Percentiles rank a stretch among this genome's conserved stretches.
phyloP scores from a whole-genome alignment of 2,797 vertebrate genomes.

The Anisognathus igniventris region DNA sequence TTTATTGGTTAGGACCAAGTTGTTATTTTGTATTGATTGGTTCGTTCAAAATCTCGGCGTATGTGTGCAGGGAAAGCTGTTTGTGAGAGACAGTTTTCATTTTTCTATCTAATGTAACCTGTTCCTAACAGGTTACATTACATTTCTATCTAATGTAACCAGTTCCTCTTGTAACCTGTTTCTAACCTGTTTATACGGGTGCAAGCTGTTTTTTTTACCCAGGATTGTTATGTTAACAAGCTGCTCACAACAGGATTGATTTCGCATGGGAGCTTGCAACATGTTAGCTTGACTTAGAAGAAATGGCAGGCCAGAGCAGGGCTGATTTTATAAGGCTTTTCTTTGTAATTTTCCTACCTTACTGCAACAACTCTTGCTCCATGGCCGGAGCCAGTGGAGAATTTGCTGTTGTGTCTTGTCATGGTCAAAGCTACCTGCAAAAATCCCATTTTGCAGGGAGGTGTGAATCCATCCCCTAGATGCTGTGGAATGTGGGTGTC shows the following conservation, averaged over 20 bases:
- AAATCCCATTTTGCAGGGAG: not conserved
- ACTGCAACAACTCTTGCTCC: not conserved
- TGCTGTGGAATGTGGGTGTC: not conserved
- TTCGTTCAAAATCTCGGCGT: not conserved
- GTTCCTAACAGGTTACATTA: no score
- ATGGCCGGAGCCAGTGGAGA: not conserved
- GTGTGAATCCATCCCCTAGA: not conserved
- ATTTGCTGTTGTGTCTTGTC: not conserved
- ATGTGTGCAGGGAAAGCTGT: not conserved
- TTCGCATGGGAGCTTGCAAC: not conserved
- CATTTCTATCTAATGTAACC: no score
- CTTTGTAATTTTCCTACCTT: not conserved
- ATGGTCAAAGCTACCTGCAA: not conserved
- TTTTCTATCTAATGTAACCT: not conserved
- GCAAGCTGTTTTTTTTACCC: not conserved
- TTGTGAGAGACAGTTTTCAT: not conserved
- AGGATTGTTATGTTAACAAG: not conserved
- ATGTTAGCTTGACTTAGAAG: not conserved
- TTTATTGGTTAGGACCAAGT: not conserved
- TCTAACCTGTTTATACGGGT: not conserved
- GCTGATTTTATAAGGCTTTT: not conserved
- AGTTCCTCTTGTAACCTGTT: no score
- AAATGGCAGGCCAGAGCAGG: not conserved
- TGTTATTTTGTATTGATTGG: not conserved
- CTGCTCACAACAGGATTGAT: not conserved